Base-by-base conservation (phyloP, 2,797 vertebrate genomes). In the Lagodon rhomboides region DNA sequence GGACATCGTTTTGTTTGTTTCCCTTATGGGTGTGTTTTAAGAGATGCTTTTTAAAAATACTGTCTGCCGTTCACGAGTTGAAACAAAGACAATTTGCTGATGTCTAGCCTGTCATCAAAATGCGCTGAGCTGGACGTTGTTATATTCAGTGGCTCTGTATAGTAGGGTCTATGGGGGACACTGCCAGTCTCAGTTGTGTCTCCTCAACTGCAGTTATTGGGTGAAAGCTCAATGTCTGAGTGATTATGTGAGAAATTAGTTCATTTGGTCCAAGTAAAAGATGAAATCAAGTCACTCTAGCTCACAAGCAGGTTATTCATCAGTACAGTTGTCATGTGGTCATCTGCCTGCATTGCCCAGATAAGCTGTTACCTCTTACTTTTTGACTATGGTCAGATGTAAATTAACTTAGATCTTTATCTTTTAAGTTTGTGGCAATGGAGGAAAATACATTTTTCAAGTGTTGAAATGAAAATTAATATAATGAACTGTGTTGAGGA, bases 31-130 rank as follows among this genome's bases (percentile, higher is more conserved):
- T 20, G 4, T n/a, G 43, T 70, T 82, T 81, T 49, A 76, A n/a
- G 46, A 58, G 66, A 73, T 51, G 46, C 74, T 67, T 65, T 68
- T 5, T 16, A 59, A 53, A 82, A 69, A 77, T 68, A 16, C 8
- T 27, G 71, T 71, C 59, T 56, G 49, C 60, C 55, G 55, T 55
- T 75, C 16, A 54, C 69, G 67, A 59, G 60, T 12, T 62, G 20
- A 77, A 87, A 83, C 68, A 86, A 79, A 80, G 61, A 70, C 56
- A 46, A 80, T 59, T 20, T 55, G 84, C 87, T 56, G 82, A 92
- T 73, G 85, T 89, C 90, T 85, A 54, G 77, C 63, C 75, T 49
- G 85, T 87, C 79, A 88, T 87, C 83, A 75, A 85, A 90, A 80
- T 62, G 80, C 74, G 17, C 79, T 80, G 22, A 84, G 72, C 78